A percentile compares a stretch with the other conserved stretches of the same genome.
These are phyloP conservation scores for Desoria tigrina DNA, from an alignment of 2,888 invertebrate species.

Conservation along the genomic window DNA sequence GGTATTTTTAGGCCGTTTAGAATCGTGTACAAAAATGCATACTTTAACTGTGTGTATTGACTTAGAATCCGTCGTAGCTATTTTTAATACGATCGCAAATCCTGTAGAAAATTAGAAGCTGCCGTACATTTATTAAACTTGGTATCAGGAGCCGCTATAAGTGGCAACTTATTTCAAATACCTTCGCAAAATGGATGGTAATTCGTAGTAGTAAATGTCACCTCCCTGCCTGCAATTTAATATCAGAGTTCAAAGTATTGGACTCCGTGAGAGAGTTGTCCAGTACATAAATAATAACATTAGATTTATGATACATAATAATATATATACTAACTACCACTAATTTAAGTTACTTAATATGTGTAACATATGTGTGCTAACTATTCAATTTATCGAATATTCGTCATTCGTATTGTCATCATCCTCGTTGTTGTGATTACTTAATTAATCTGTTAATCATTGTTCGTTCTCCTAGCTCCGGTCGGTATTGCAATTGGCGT, in stretches of 20 bases:
- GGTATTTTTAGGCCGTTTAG: too few species aligned
- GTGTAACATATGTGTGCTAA: slow-evolving; percentile 26
- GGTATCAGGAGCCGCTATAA: neutral
- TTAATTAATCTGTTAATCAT: neutral
- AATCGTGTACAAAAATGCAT: slow-evolving; percentile 5
- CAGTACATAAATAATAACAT: neutral
- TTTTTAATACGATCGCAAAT: slow-evolving; percentile 8
- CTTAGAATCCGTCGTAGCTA: neutral
- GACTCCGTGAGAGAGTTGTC: neutral
- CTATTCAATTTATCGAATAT: slow-evolving; percentile 22
- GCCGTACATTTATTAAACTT: neutral
- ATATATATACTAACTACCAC: too few species aligned
- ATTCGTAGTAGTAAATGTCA: slow-evolving; percentile 5
- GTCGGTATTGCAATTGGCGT: neutral
- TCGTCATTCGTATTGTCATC: slow-evolving; percentile 14
- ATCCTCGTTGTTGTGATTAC: slow-evolving; percentile 10
- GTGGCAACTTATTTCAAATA: neutral
- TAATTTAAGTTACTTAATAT: neutral
- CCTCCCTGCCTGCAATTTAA: slow-evolving; percentile 21
- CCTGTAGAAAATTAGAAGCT: neutral
- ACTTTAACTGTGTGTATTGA: neutral
- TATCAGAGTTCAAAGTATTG: slow-evolving; percentile 4
- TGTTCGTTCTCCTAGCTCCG: too few species aligned
- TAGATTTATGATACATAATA: too few species aligned
- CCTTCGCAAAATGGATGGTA: neutral